Base-by-base conservation (phyloP, 1,140 invertebrate genomes). In the Brachionus angularis region DNA sequence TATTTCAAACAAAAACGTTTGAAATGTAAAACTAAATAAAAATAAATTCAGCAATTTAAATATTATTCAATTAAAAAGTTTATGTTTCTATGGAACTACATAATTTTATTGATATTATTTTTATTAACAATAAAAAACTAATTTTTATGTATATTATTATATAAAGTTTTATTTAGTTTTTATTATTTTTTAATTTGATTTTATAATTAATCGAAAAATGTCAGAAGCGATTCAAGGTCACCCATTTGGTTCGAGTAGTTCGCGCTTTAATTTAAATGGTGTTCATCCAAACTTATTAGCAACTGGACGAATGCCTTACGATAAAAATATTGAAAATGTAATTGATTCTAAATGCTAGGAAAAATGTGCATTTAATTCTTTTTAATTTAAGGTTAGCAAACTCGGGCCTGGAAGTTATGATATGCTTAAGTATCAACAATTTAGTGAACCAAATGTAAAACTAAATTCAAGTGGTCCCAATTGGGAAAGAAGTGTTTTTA, bases 351-450 rank as follows among this genome's bases (percentile, higher is more conserved):
- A 42, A 10, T 10, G 16, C 39, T 42, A 10, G 39, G 10, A 42
- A 42, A 10, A 42, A 16, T 10, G 39, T 16, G 39, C 39, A 42
- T 16, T n/a, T n/a, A n/a, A n/a, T n/a, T n/a, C 23, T 58, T 58
- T 58, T 1, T 31, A 23, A 25, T 58, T 58, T 14, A 29, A 58
- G 53, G 36, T 34, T 36, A 36, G n/a, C 1, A 33, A 42, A 29
- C 23, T 67, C 25, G 71, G 53, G 25, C 71, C 71, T 12, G 71
- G 71, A 16, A 36, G 25, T n/a, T 72, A 72, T 16, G 18, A 72
- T 23, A 27, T 72, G 12, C 7, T 62, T 18, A 49, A 72, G 33
- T 72, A 72, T 18, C 34, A 46, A 42, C 53, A 50, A 10, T 72
- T 72, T 42, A 72, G 71, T 10, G 12, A 72, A 16, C 31, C 42